Conservation (phyloP, 2,888 invertebrate species). For the Phanerotoma sp. region DNA sequence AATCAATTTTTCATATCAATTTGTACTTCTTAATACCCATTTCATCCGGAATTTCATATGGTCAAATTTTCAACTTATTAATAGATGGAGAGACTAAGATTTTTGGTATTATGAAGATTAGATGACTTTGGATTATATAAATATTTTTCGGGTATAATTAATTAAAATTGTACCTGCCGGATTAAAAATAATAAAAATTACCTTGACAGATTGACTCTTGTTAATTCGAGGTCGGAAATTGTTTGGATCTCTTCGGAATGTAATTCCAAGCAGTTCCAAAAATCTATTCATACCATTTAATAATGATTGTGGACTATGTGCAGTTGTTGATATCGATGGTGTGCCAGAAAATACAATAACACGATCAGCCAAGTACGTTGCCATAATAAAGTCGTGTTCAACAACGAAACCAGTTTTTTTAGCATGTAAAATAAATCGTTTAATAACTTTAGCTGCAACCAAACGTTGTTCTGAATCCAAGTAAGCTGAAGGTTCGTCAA, state of each 20-base stretch:
- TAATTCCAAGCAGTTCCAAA: conserved; percentile 92
- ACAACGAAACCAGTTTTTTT: conserved; percentile 99
- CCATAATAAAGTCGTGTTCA: conserved; percentile 99
- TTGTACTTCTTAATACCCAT: no score
- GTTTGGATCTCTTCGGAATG: conserved; percentile 97
- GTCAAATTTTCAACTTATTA: no score
- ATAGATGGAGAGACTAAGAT: no score
- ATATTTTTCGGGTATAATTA: not conserved
- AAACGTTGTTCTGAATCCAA: conserved; percentile 99
- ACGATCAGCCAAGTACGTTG: conserved; percentile 96
- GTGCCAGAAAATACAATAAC: conserved; percentile 98
- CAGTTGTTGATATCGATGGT: conserved; percentile 86
- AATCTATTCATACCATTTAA: conserved; percentile 98
- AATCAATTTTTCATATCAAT: no score
- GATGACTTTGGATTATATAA: not conserved
- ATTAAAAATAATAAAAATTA: conserved; percentile 47
- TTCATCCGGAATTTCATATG: no score
- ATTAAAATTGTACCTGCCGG: no score
- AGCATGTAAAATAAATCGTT: conserved; percentile 97
- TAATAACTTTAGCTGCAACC: conserved; percentile 98
- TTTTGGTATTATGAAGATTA: no score
- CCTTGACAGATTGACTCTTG: conserved; percentile 94
- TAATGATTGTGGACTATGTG: conserved; percentile 89
- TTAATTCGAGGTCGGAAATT: conserved; percentile 98
- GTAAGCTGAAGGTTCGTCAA: conserved; percentile 99